phyloP scores from a whole-genome alignment of 2,797 vertebrate species.

The Sciurus vulgaris region DNA sequence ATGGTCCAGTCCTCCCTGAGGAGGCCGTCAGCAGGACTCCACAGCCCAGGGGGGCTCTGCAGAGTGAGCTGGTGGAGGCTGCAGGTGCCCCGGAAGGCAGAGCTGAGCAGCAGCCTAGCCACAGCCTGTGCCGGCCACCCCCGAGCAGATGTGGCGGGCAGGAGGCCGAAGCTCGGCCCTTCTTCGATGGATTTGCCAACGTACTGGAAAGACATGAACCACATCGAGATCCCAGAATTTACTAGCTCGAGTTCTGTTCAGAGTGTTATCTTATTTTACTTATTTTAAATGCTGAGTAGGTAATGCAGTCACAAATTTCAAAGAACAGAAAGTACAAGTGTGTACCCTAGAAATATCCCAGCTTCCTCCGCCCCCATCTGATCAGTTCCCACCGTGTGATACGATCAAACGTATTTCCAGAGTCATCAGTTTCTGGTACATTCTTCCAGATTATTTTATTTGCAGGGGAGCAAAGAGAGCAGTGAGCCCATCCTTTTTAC shows the following conservation, averaged over 20 bases:
- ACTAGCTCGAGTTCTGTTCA: background rate
- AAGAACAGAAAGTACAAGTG: background rate
- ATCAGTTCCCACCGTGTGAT: too few species aligned
- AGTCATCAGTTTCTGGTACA: too few species aligned
- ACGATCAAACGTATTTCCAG: too few species aligned
- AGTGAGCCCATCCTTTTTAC: too few species aligned
- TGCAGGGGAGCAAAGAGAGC: background rate
- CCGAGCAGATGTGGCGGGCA: too few species aligned
- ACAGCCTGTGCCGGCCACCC: too few species aligned
- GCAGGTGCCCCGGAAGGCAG: too few species aligned
- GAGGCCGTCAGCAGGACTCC: too few species aligned
- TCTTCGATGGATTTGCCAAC: background rate
- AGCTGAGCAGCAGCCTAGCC: too few species aligned
- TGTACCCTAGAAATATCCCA: accelerated
- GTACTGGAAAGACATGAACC: background rate
- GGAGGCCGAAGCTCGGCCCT: background rate
- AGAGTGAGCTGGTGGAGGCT: background rate
- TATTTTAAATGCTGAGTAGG: background rate
- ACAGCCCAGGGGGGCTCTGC: too few species aligned
- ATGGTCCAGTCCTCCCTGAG: background rate
- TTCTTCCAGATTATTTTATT: too few species aligned
- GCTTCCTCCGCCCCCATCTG: too few species aligned
- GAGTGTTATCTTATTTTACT: background rate
- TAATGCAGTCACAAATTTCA: background rate
- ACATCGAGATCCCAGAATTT: background rate